A percentile compares a stretch with the other conserved stretches of the same genome.
Evolutionary conservation across 2,888 invertebrate genomes (phyloP).

Genomic region (Cantharis rufa): DNA sequence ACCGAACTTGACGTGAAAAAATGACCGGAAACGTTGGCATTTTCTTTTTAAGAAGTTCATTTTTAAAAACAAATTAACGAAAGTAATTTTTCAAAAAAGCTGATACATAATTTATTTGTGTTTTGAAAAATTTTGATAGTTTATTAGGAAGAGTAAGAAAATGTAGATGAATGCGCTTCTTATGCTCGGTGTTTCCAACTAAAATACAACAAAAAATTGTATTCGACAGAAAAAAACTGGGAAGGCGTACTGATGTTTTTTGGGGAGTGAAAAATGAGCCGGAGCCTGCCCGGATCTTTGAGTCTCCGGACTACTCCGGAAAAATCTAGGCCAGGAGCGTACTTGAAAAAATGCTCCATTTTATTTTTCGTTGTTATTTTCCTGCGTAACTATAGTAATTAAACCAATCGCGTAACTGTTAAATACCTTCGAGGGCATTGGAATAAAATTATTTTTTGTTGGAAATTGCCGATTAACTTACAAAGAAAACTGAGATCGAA

Average conservation of each 20-base stretch:
- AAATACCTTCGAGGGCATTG: background rate
- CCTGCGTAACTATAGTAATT: background rate
- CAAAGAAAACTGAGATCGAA: background rate
- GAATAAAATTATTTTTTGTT: background rate
- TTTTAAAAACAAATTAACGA: background rate
- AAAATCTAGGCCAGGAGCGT: constrained; percentile 44
- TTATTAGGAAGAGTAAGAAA: background rate
- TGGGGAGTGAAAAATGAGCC: constrained; percentile 50
- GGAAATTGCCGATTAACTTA: background rate
- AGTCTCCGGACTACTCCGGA: constrained; percentile 37
- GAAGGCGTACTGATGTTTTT: constrained; percentile 51
- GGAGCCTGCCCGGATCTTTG: constrained; percentile 39
- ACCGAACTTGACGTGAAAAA: constrained; percentile 19
- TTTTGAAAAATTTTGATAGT: background rate
- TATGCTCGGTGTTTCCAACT: constrained; percentile 22
- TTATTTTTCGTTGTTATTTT: background rate
- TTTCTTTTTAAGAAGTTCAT: background rate
- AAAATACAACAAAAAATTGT: constrained; percentile 34
- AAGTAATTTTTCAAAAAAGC: background rate
- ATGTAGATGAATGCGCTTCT: constrained; percentile 14
- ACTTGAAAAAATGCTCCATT: constrained; percentile 39
- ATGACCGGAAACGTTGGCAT: constrained; percentile 3
- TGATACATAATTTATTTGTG: background rate
- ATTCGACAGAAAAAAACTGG: constrained; percentile 47
- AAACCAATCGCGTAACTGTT: background rate